Base-by-base conservation (phyloP, 2,888 invertebrate species). In the Pseudeuparius sepicola region DNA sequence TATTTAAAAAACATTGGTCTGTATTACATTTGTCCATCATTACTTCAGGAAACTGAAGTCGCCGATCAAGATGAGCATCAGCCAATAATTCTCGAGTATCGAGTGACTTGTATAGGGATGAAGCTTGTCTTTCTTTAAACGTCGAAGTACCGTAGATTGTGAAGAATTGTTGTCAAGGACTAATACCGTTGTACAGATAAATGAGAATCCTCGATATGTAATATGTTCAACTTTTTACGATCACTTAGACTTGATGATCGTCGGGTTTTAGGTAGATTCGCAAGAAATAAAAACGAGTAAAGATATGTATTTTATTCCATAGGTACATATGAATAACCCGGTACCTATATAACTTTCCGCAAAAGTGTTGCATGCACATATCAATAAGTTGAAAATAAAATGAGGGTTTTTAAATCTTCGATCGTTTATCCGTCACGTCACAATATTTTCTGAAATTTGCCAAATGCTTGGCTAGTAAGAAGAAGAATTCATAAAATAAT, bases 1-100 rank as follows among this genome's bases (percentile, higher is more conserved):
- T n/a, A n/a, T n/a, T n/a, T n/a, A n/a, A n/a, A n/a, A n/a, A n/a
- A n/a, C n/a, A n/a, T n/a, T 20, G 20, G 20, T 20, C 20, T 6
- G 20, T 20, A 20, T 20, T 20, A n/a, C 20, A 20, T 20, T 20
- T 20, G 20, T 20, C 20, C 20, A 20, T 20, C 20, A 20, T 20
- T 20, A 20, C 6, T 20, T 20, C 20, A 20, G 6, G 7, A 20
- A 20, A 20, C n/a, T 20, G 20, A 20, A 20, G 20, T 20, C 20
- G 20, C 6, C 20, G 20, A 20, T 20, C 20, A 20, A n/a, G 20
- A 20, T 20, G n/a, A n/a, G n/a, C 20, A 20, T 20, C 6, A n/a
- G 20, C n/a, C 20, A 7, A 20, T 20, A 20, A 20, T 20, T 20
- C 20, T 20, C n/a, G 20, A 20, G 20, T 20, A 20, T 20, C 20